Base-by-base conservation (phyloP, 2,113 vertebrate genomes). In the Clinocottus analis region DNA sequence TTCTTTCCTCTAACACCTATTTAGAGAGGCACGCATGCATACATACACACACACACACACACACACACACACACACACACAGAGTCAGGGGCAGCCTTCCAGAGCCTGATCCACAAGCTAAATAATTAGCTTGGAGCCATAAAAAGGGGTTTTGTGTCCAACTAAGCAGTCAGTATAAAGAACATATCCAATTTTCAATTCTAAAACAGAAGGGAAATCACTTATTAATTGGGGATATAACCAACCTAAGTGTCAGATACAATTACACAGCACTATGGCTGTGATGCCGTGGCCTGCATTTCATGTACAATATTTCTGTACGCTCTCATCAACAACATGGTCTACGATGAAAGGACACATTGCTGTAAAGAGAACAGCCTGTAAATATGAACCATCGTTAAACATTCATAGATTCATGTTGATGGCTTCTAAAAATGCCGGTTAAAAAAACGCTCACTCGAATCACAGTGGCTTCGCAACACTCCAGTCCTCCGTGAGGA, bases 81-180 rank as follows among this genome's bases (percentile, higher is more conserved):
- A 62, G 43, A 89, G 60, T 72, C 70, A 74, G 58, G 85, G 79
- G 79, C 86, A 90, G 39, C 78, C 51, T 89, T 92, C 85, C 82
- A 90, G 64, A 80, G 77, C 76, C 63, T 82, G 74, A 85, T 89
- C 71, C 76, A 81, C 33, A 29, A 82, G 78, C 76, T 87, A 86
- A 83, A 90, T 92, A 91, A 91, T 91, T 86, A 92, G 80, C 89
- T 76, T 21, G 33, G 43, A 90, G 89, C 79, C 51, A 86, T 85
- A 78, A 89, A 87, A 56, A 83, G 71, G 58, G 66, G 64, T 79
- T 82, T 70, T 84, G 72, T 75, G 81, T 86, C 79, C 85, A 89
- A 56, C 70, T 69, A 71, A 37, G 72, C 81, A 80, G 78, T 80
- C 72, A 67, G 86, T 70, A 75, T 74, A 77, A 90, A 78, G 79